Evolutionary conservation across 2,113 vertebrate species (phyloP).

Genomic region (Pedetes capensis): DNA sequence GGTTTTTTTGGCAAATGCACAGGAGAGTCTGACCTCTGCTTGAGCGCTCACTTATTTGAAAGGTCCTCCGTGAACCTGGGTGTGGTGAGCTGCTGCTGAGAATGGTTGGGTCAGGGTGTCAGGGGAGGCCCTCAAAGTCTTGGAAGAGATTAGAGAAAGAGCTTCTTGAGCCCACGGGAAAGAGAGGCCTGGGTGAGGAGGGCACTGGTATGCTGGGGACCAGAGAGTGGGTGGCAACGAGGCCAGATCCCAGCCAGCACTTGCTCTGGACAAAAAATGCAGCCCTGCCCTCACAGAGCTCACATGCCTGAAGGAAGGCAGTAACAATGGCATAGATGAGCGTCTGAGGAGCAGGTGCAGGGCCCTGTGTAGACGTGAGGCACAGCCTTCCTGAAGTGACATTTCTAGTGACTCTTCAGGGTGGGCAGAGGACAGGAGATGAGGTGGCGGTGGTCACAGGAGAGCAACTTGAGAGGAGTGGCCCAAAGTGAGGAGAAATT

Average conservation of each 20-base stretch:
- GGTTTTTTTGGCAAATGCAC: not conserved
- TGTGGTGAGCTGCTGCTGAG: not conserved
- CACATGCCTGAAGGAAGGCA: not conserved
- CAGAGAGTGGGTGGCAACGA: not conserved
- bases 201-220: not conserved
- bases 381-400: fast-evolving
- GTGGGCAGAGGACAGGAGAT: not conserved
- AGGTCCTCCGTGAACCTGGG: not conserved
- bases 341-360: not conserved
- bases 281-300: not conserved
- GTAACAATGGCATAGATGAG: not conserved
- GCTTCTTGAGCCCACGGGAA: not conserved
- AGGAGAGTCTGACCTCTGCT: not conserved
- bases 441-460: not conserved
- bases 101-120: not conserved
- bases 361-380: not conserved
- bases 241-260: not conserved
- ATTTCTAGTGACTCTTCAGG: no score
- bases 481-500: not conserved
- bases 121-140: not conserved
- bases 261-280: no score
- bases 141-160: not conserved
- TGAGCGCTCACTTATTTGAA: not conserved
- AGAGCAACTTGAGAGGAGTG: not conserved
- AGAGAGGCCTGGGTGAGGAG: not conserved